A percentile compares a stretch with the other conserved stretches of the same genome.
phyloP scores from a whole-genome alignment of 2,113 vertebrate genomes.

The Australoheros scitulus region DNA sequence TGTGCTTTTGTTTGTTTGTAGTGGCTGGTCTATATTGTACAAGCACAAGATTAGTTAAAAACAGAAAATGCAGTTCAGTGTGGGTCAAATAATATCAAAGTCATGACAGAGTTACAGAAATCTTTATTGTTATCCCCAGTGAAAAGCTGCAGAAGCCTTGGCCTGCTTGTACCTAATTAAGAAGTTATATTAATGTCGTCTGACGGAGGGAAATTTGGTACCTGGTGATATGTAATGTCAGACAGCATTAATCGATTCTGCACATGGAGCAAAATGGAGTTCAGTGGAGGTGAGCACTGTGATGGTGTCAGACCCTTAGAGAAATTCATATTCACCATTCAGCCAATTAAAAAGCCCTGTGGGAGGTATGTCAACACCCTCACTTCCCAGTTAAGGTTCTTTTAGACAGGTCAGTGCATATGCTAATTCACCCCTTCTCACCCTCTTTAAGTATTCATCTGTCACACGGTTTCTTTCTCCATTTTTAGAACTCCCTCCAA shows the following conservation, averaged over 20 bases:
- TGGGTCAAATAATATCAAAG: slow-evolving; percentile 47
- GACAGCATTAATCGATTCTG: slow-evolving; percentile 68
- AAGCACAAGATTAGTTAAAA: slow-evolving; percentile 15
- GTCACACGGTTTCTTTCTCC: neutral
- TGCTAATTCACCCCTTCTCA: slow-evolving; percentile 4
- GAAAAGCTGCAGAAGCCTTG: slow-evolving; percentile 2
- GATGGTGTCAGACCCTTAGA: slow-evolving; percentile 37
- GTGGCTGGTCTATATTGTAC: neutral
- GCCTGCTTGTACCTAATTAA: slow-evolving; percentile 43
- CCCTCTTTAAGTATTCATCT: neutral
- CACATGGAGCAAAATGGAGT: slow-evolving; percentile 58
- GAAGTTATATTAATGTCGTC: slow-evolving; percentile 53
- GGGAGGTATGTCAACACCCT: neutral
- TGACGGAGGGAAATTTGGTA: slow-evolving; percentile 21
- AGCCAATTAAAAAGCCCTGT: slow-evolving; percentile 60
- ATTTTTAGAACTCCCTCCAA: neutral
- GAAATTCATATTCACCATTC: slow-evolving; percentile 46
- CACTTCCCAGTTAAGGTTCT: slow-evolving; percentile 13
- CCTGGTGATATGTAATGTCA: slow-evolving; percentile 41
- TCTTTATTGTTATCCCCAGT: slow-evolving; percentile 18
- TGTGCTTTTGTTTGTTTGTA: slow-evolving; percentile 3
- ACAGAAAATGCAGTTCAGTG: slow-evolving; percentile 3
- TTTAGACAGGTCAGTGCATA: slow-evolving; percentile 23
- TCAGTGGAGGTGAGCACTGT: slow-evolving; percentile 51
- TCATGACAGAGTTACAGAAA: neutral